Evolutionary conservation across 2,113 vertebrate species (phyloP), one percentile per base, ranked within the genome.

Genomic region (Prietella phreatophila): DNA sequence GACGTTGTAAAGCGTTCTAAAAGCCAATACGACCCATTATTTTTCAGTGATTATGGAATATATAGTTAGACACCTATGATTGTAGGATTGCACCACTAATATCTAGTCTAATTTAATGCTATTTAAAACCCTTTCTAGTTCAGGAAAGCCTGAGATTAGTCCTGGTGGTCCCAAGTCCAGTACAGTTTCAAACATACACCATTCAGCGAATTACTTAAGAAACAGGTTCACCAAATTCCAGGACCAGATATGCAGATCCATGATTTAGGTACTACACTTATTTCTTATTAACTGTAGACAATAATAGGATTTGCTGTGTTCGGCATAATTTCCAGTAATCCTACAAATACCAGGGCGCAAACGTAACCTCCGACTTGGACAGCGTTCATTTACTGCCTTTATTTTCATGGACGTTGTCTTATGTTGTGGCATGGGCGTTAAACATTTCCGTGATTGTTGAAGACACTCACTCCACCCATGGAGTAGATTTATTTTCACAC

Each of bases 401-500:
- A 94, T 93, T 93, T 92, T 91, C 92, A 90, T 15, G 69, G 88
- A 87, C 85, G 71, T 85, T 78, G 91, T 86, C 88, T 88, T 94
- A 85, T 85, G 36, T 85, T 84, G 85, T 93, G 93, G 90, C 82
- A 91, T 81, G 89, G 92, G 88, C 90, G 91, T 92, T 93, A 83
- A 92, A 94, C 92, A 92, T 94, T 92, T 95, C 93, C 93, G 93
- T 92, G 92, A 95, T 94, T 94, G 91, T 89, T 88, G 91, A 94
- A 92, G 94, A 95, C 93, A 94, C 94, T 93, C 93, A 88, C 94
- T 94, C 94, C 94, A 90, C 94, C 94, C 94, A 93, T 86, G 27
- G 89, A 93, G 92, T 92, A 91, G 92, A 93, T 95, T 94, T 96
- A 94, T 95, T 95, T 95, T 95, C 94, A 95, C 94, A 95, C 94